Base-by-base conservation (phyloP, 2,888 invertebrate species). In the Pachycephus smyrnensis region DNA sequence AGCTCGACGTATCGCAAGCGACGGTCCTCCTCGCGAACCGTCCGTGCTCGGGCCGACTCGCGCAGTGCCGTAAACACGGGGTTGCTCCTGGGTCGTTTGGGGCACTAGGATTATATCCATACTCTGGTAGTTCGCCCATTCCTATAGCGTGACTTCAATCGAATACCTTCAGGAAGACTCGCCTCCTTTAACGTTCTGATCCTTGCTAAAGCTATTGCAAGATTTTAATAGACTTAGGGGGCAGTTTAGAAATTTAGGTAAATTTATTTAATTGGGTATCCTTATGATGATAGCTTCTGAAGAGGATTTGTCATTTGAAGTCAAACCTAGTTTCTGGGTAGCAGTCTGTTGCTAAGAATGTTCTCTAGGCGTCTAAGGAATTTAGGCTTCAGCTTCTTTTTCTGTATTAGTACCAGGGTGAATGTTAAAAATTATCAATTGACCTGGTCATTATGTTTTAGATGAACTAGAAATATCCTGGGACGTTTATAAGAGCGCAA, bases 1-100 rank as follows among this genome's bases (percentile, higher is more conserved):
- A 86, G 87, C 88, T 89, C 88, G 90, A 89, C 89, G 89, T 89
- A 88, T 88, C 88, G 86, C 88, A 86, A 89, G 86, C 87, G 85
- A 87, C 88, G 88, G 85, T 85, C 86, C 81, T 76, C 88, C 88
- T 86, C 85, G 87, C 84, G 86, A 86, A 86, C 85, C 88, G 85
- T 86, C 87, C 86, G 86, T 85, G 87, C 88, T 88, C 86, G 86
- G 85, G 86, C 85, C 85, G 83, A 86, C 84, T 87, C 89, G 89
- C 89, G 86, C 89, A 89, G 88, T 89, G 86, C 88, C 88, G 89
- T 89, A 88, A 76, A 84, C 76, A 79, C 77, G 79, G 79, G 81
- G 79, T 75, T 37, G 77, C 75, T 78, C 73, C 32, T 77, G 40
- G 77, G 55, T 76, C 73, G 73, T 69, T 78, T 55, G 75, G 15